A percentile compares a stretch with the other conserved stretches of the same genome.
Conservation (phyloP, 2,113 vertebrate species). For the Elanoides forficatus region DNA sequence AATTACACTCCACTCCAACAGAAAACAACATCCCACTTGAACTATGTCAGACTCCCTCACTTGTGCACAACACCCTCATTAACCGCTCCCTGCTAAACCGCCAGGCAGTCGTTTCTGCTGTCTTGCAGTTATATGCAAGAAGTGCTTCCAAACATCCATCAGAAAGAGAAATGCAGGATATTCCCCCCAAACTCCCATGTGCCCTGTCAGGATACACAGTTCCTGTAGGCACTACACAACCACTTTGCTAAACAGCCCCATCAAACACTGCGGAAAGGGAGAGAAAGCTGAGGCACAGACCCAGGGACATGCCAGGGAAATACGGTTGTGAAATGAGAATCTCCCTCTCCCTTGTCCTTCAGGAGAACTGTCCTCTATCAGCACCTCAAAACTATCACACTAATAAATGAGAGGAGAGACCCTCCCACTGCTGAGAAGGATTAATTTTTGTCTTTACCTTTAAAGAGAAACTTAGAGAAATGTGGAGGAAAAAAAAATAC, state of each 20-base stretch:
- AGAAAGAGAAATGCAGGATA: background rate
- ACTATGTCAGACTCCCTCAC: background rate
- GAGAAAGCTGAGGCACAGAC: background rate
- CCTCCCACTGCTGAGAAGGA: background rate
- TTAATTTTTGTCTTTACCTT: background rate
- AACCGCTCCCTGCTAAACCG: accelerated
- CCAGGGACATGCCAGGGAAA: background rate
- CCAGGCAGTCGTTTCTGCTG: background rate
- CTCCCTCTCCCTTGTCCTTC: background rate
- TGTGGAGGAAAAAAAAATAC: background rate
- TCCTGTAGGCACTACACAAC: background rate
- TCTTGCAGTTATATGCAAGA: background rate
- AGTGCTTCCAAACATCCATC: background rate
- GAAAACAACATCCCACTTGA: background rate
- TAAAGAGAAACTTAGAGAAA: background rate
- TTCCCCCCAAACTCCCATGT: accelerated
- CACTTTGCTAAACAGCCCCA: background rate
- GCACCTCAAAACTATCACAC: background rate
- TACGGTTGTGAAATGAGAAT: background rate
- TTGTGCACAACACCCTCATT: background rate
- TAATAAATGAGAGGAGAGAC: background rate
- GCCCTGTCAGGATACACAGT: background rate
- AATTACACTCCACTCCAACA: background rate
- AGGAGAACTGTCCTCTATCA: background rate
- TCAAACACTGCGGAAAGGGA: background rate